Conservation (phyloP, 2,113 vertebrate species). For the Apteryx owenii region DNA sequence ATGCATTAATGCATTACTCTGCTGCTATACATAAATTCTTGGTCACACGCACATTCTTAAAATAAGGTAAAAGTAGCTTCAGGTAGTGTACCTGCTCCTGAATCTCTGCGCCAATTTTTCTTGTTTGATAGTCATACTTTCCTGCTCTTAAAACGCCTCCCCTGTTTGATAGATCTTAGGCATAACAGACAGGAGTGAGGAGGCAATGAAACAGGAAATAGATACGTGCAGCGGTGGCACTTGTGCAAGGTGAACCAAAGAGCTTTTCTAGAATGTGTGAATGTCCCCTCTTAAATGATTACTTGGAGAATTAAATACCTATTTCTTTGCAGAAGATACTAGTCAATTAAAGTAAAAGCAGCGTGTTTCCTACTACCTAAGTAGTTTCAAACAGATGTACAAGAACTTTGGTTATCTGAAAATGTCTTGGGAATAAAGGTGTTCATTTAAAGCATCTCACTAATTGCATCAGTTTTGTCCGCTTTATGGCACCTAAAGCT, state of each 20-base stretch:
- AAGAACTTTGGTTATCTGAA: background rate
- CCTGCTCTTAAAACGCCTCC: conserved; percentile 5
- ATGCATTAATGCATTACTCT: background rate
- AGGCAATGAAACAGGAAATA: conserved; percentile 9
- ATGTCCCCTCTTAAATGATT: background rate
- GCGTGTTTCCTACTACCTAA: background rate
- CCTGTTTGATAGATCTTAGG: background rate
- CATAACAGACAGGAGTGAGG: background rate
- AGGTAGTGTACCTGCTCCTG: background rate
- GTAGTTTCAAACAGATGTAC: background rate
- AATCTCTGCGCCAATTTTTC: conserved; percentile 3
- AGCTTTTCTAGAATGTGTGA: background rate
- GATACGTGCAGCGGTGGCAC: background rate
- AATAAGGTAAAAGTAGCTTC: background rate
- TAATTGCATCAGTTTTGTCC: background rate
- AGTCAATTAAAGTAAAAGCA: background rate
- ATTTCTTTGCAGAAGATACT: background rate
- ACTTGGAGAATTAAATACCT: background rate
- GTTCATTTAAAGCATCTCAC: background rate
- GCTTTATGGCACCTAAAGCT: background rate
- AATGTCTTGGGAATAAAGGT: background rate
- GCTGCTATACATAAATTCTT: background rate
- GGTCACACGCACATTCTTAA: background rate
- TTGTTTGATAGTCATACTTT: conserved; percentile 8
- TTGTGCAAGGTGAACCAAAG: background rate